Conservation (phyloP, 2,113 vertebrate species). For the Hipposideros armiger region DNA sequence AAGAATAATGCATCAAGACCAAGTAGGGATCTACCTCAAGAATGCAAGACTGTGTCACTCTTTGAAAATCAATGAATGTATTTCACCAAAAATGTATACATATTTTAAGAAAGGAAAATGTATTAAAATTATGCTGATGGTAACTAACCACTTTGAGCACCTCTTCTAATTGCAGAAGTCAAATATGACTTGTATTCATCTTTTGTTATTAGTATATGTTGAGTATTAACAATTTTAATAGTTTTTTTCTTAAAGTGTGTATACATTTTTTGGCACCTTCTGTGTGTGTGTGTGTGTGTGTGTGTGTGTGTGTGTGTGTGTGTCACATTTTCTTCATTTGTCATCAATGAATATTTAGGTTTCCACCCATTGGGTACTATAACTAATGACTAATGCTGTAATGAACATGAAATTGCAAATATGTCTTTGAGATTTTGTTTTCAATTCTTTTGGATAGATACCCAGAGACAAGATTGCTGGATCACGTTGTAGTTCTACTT, state of each 20-base stretch:
- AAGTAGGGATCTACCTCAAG: neutral
- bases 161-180: too few species aligned
- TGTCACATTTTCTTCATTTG: neutral
- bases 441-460: neutral
- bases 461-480: neutral
- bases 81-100: neutral
- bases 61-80: neutral
- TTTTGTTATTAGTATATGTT: too few species aligned
- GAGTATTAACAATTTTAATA: too few species aligned
- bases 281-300: neutral
- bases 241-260: too few species aligned
- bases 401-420: neutral
- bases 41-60: neutral
- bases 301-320: too few species aligned
- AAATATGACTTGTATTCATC: too few species aligned
- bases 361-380: neutral
- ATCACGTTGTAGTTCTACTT: neutral
- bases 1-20: neutral
- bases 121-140: too few species aligned
- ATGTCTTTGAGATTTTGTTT: neutral
- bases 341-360: neutral
- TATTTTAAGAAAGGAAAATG: too few species aligned
- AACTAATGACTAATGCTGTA: neutral
- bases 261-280: neutral
- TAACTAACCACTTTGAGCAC: too few species aligned